These are phyloP conservation scores for Parnassius smintheus DNA, from an alignment of 2,888 invertebrate genomes.

Conservation along the genomic window DNA sequence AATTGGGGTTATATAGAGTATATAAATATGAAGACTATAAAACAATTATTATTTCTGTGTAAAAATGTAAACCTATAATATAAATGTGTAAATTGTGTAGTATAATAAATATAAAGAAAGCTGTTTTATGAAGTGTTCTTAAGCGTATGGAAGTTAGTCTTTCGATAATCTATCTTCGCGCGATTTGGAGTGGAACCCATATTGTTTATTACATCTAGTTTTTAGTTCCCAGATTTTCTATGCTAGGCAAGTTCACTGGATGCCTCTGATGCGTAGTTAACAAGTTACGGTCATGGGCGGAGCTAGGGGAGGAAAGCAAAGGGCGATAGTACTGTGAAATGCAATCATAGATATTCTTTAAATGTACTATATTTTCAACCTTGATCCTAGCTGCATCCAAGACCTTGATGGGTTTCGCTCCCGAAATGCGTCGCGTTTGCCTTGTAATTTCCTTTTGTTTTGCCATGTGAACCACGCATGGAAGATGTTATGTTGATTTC, in stretches of 20 bases:
- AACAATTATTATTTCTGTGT: conserved; percentile 78
- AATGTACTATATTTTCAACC: not conserved
- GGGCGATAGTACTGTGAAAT: not conserved
- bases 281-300: conserved; percentile 39
- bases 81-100: conserved; percentile 79
- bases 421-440: conserved; percentile 45
- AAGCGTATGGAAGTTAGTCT: conserved; percentile 65
- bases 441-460: conserved; percentile 60
- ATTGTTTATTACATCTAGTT: conserved; percentile 37
- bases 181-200: conserved; percentile 20
- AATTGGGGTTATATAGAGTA: conserved; percentile 75
- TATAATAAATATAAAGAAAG: conserved; percentile 73
- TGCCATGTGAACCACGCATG: conserved; percentile 63
- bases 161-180: conserved; percentile 38
- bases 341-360: not conserved
- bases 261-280: conserved; percentile 42
- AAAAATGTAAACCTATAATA: conserved; percentile 78
- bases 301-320: conserved; percentile 22
- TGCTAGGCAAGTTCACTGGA: conserved; percentile 24
- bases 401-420: conserved; percentile 7
- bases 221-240: conserved; percentile 33
- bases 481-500: conserved; percentile 69
- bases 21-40: conserved; percentile 74
- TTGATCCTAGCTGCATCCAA: not conserved
- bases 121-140: conserved; percentile 80